These are phyloP conservation scores for Cyprinus carpio DNA, from an alignment of 2,113 vertebrate species.

Conservation along the genomic window DNA sequence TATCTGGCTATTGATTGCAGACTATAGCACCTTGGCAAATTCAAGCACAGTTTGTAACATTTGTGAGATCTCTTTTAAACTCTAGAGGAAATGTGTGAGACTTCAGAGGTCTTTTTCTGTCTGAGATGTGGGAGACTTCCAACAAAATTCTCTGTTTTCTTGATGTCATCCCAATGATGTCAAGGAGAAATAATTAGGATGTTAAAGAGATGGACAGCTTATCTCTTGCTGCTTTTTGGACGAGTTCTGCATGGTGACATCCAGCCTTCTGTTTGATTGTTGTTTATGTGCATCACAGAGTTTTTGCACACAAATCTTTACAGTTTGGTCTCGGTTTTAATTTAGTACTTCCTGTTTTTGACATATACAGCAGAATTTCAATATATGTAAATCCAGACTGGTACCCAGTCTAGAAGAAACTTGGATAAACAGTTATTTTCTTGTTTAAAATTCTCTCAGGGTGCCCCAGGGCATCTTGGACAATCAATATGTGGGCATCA, in stretches of 20 bases:
- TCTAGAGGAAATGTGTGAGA: not conserved
- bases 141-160: not conserved
- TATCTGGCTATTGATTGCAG: not conserved
- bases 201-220: not conserved
- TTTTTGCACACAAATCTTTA: not conserved
- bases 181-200: not conserved
- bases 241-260: not conserved
- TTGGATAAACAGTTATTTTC: conserved; percentile 38
- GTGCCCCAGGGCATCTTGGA: conserved; percentile 47
- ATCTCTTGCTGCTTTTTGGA: not conserved
- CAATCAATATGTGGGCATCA: conserved; percentile 64
- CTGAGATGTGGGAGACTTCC: not conserved
- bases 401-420: not conserved
- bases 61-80: not conserved
- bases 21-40: not conserved
- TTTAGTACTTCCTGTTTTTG: not conserved
- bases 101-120: not conserved
- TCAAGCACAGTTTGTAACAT: too few species aligned
- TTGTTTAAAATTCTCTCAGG: conserved; percentile 36
- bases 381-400: not conserved
- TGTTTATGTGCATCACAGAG: not conserved
- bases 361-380: conserved; percentile 8
- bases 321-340: not conserved
- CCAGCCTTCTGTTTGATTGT: not conserved
- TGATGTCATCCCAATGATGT: not conserved